Conservation (phyloP, 2,113 vertebrate species). For the Psittacus erithacus region DNA sequence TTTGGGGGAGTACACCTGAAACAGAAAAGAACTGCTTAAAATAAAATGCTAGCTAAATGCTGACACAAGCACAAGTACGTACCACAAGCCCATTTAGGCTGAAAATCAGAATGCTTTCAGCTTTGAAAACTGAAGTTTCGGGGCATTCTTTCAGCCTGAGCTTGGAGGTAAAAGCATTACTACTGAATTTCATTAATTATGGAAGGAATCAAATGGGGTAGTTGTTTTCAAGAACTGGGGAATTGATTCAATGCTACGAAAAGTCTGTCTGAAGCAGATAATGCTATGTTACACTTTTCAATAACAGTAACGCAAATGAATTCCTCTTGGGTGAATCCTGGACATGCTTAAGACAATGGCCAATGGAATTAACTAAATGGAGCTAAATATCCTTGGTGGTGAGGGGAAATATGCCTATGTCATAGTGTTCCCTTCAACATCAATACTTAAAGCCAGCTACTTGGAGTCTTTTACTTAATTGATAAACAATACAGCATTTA, state of each 20-base stretch:
- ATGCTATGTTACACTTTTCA: constrained; percentile 68
- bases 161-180: constrained; percentile 48
- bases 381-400: constrained; percentile 54
- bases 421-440: constrained; percentile 19
- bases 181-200: constrained; percentile 69
- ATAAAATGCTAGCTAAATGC: background rate
- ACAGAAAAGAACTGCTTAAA: background rate
- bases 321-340: constrained; percentile 64
- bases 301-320: constrained; percentile 29
- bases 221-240: constrained; percentile 64
- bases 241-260: constrained; percentile 65
- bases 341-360: constrained; percentile 63
- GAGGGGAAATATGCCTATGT: constrained; percentile 30
- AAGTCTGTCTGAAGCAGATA: constrained; percentile 71
- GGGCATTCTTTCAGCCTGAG: constrained; percentile 26
- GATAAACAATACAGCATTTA: constrained; percentile 47
- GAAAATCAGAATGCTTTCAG: constrained; percentile 47
- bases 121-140: constrained; percentile 41
- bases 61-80: background rate
- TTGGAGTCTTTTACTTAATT: constrained; percentile 58
- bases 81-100: constrained; percentile 24
- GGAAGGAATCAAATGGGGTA: constrained; percentile 68
- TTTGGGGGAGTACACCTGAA: background rate
- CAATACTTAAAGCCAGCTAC: constrained; percentile 60
- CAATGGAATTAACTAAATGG: constrained; percentile 65